Evolutionary conservation across 2,113 vertebrate genomes (phyloP), one percentile per base, ranked within the genome.

Genomic region (Lagopus leucura): DNA sequence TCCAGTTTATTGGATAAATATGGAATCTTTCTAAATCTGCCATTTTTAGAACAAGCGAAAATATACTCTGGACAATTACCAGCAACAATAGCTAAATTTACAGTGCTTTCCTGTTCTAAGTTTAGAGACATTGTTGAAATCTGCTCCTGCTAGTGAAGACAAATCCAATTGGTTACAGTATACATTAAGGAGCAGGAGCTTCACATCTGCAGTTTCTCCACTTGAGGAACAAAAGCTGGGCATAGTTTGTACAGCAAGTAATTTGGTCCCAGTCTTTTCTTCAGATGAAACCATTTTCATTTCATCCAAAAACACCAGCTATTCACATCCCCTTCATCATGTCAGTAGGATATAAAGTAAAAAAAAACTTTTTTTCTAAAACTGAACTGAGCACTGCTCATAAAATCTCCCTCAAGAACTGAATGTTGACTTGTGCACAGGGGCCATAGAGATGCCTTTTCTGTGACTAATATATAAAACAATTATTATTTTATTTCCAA

Each of bases 401-500:
- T 93, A 93, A 95, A 94, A 89, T 60, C 67, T 93, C 72, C 38
- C 71, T 83, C 15, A 89, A 92, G 42, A 89, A 30, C 69, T 89
- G 67, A 75, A 89, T 43, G 89, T 94, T 87, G 85, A 93, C 74
- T 95, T 89, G 84, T 80, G 67, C 82, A 80, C 32, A 64, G 55
- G 11, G 78, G 60, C 79, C 47, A 71, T 94, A 93, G 96, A 96
- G 74, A 89, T 91, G 76, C 55, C 75, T 88, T 87, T 91, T 77
- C 82, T 55, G 55, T 92, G 89, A 92, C 87, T 93, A 95, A 89
- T 67, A 14, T 22, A 91, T 48, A 20, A 57, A 82, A 63, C 11
- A 40, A 30, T 8, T 6, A 5, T 8, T 80, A 24, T 74, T 93
- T 79, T 52, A 43, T 71, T 91, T 87, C 75, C 60, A 93, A 93